Percentiles rank a stretch among this genome's conserved stretches.
phyloP scores from a whole-genome alignment of 2,113 vertebrate species.

The Poecilia latipinna region DNA sequence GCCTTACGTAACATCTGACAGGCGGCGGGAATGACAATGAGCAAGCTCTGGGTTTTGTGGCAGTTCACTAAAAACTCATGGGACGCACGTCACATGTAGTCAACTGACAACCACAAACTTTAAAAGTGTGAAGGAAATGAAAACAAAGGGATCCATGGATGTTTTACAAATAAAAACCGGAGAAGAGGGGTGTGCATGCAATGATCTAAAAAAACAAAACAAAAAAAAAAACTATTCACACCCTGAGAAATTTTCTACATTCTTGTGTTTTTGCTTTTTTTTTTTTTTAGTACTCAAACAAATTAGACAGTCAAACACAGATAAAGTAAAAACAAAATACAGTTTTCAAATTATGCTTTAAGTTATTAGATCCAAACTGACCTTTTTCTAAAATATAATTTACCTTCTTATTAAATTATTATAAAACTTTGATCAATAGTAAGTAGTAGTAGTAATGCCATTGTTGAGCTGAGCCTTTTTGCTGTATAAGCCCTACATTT shows the following conservation, averaged over 20 bases:
- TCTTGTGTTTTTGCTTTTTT: no score
- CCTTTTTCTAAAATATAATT: not conserved
- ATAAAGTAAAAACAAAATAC: not conserved
- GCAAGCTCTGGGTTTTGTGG: not conserved
- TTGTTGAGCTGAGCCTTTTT: no score
- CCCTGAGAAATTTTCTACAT: no score
- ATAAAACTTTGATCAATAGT: no score
- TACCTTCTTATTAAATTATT: not conserved
- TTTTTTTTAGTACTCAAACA: not conserved
- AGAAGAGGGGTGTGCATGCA: no score
- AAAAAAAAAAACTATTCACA: no score
- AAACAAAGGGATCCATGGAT: not conserved
- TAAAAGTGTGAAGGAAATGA: not conserved
- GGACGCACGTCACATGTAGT: no score
- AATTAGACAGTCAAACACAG: not conserved
- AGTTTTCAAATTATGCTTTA: not conserved
- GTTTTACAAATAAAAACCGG: no score
- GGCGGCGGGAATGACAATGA: conserved; percentile 57
- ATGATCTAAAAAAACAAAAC: no score
- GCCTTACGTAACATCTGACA: conserved; percentile 48
- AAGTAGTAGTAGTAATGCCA: no score
- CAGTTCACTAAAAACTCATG: not conserved
- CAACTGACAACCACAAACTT: no score
- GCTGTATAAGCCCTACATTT: no score
- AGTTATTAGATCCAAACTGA: not conserved